Base-by-base conservation (phyloP, 1,140 invertebrate genomes). In the Apolygus lucorum region DNA sequence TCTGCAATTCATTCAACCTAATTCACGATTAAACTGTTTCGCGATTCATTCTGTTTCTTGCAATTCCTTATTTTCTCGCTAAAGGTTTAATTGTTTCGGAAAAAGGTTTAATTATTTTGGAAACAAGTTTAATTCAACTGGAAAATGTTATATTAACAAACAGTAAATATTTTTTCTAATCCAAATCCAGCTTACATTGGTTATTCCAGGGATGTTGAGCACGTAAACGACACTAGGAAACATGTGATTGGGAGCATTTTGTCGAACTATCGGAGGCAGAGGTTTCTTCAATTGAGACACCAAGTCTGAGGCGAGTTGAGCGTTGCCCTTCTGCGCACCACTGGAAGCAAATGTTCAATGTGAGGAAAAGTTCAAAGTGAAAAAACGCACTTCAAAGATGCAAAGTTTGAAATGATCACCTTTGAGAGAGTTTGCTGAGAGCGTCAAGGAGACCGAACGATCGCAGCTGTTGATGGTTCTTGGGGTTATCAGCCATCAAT, bases 111-210 rank as follows among this genome's bases (percentile, higher is more conserved):
- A n/a, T n/a, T n/a, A n/a, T n/a, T n/a, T n/a, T n/a, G n/a, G n/a
- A n/a, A n/a, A n/a, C n/a, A n/a, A n/a, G n/a, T n/a, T n/a, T n/a
- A n/a, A n/a, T n/a, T n/a, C n/a, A n/a, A n/a, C n/a, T n/a, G n/a
- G n/a, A n/a, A n/a, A n/a, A n/a, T n/a, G n/a, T n/a, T n/a, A n/a
- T n/a, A n/a, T n/a, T n/a, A n/a, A n/a, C n/a, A n/a, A n/a, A n/a
- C n/a, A n/a, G n/a, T n/a, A n/a, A n/a, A n/a, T n/a, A n/a, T n/a
- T n/a, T n/a, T n/a, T n/a, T n/a, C n/a, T n/a, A n/a, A n/a, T n/a
- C n/a, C n/a, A n/a, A n/a, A n/a, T n/a, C n/a, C n/a, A n/a, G n/a
- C 54, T 59, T 22, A 59, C 54, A 59, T 59, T 59, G 2, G 54
- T 59, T 59, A 59, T 4, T 11, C 54, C 54, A 14, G 54, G 54